Conservation (phyloP, 2,797 vertebrate genomes). For the Valencia hispanica region DNA sequence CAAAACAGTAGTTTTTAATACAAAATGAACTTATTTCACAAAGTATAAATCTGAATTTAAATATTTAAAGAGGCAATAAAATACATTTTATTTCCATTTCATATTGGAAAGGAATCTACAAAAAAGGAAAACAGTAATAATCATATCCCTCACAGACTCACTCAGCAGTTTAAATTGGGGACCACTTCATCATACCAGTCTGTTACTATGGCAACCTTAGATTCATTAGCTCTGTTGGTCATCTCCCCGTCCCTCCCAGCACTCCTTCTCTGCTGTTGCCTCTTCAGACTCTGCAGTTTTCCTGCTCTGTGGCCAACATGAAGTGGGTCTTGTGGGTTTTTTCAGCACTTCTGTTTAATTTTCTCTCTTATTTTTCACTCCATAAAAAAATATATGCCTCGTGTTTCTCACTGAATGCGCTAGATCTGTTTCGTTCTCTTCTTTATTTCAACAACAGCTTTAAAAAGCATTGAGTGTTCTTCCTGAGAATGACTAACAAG, state of each 20-base stretch:
- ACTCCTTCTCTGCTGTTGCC: conserved; percentile 51
- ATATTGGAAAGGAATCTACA: not conserved
- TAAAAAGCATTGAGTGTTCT: conserved; percentile 16
- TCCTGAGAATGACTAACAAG: conserved; percentile 3
- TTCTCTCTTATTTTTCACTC: conserved; percentile 31
- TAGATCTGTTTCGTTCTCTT: conserved; percentile 40
- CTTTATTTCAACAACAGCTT: conserved; percentile 39
- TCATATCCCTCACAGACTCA: conserved; percentile 14
- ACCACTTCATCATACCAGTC: conserved; percentile 68
- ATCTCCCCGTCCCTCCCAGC: conserved; percentile 47
- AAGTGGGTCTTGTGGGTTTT: conserved; percentile 49
- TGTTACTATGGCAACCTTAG: conserved; percentile 76
- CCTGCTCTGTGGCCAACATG: conserved; percentile 50
- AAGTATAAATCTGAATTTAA: not conserved
- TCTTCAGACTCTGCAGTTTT: conserved; percentile 56
- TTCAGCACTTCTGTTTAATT: conserved; percentile 47
- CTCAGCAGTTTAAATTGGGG: conserved; percentile 50
- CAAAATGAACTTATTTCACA: not conserved
- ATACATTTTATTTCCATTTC: not conserved
- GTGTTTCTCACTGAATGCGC: conserved; percentile 58
- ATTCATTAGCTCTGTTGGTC: conserved; percentile 55
- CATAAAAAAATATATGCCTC: conserved; percentile 52
- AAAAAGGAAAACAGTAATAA: conserved; percentile 2
- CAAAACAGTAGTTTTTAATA: not conserved
- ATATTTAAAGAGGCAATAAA: not conserved